These are phyloP conservation scores for Pocota personata DNA, from an alignment of 2,888 invertebrate genomes.

Conservation along the genomic window DNA sequence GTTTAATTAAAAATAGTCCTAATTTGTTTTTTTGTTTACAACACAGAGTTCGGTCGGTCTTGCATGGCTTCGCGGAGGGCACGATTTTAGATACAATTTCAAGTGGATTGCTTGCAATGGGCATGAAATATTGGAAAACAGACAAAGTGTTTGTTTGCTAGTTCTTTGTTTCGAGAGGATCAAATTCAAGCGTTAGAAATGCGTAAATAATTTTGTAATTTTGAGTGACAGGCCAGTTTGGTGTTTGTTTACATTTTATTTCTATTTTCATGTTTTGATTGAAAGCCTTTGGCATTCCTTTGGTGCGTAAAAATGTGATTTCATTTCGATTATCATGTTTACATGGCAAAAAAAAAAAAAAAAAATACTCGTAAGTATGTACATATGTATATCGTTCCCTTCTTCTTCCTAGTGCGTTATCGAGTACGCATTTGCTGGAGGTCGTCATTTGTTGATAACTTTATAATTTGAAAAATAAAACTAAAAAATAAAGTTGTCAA, in stretches of 20 bases:
- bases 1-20: slow-evolving; percentile 8
- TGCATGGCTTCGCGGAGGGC: slow-evolving; percentile 8
- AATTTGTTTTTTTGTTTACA: not conserved
- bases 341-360: not conserved
- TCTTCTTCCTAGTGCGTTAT: not conserved
- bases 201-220: slow-evolving; percentile 1
- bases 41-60: not conserved
- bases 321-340: slow-evolving; percentile 1
- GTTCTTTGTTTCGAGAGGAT: not conserved
- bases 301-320: slow-evolving; percentile 4
- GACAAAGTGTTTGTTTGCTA: not conserved
- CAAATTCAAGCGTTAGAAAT: not conserved
- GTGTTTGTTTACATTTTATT: slow-evolving; percentile 10
- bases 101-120: slow-evolving; percentile 2
- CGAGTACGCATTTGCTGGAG: not conserved
- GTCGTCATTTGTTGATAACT: not conserved
- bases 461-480: not conserved
- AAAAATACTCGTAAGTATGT: too few relatives aligned
- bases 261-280: not conserved
- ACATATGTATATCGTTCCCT: not conserved
- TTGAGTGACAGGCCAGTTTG: slow-evolving; percentile 1
- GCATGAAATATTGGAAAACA: slow-evolving; percentile 3
- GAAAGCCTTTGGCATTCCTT: not conserved
- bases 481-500: not conserved
- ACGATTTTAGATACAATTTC: not conserved